phyloP scores from a whole-genome alignment of 1,140 invertebrate genomes.

The Aphis craccivora region DNA sequence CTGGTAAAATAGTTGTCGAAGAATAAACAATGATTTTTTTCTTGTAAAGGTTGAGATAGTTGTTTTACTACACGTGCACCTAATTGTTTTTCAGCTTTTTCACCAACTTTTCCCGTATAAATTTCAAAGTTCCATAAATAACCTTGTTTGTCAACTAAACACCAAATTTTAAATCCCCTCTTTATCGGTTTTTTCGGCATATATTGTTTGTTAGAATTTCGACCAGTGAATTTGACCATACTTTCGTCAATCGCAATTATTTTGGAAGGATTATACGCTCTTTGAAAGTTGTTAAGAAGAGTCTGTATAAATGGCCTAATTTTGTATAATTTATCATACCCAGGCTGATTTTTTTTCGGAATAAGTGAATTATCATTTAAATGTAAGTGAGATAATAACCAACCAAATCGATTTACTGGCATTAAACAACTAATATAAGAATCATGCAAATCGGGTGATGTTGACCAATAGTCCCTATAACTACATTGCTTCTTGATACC shows the following conservation, averaged over 20 bases:
- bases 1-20: constrained; percentile 28
- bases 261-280: constrained; percentile 35
- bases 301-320: constrained; percentile 57
- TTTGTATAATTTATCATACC: constrained; percentile 59
- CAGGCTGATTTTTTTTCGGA: constrained; percentile 37
- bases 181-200: constrained; percentile 63
- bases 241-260: constrained; percentile 60
- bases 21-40: background rate
- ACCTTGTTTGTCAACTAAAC: constrained; percentile 61
- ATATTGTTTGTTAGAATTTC: constrained; percentile 62
- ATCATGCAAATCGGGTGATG: too few relatives aligned
- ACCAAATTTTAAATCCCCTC: constrained; percentile 63
- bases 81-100: constrained; percentile 58
- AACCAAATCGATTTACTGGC: constrained; percentile 56
- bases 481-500: too few relatives aligned
- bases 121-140: constrained; percentile 62
- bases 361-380: constrained; percentile 58
- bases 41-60: constrained; percentile 51
- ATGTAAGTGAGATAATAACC: constrained; percentile 59
- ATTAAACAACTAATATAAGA: constrained; percentile 14
- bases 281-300: constrained; percentile 46
- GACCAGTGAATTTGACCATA: constrained; percentile 62
- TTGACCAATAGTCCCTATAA: too few relatives aligned
- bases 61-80: constrained; percentile 61
- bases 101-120: constrained; percentile 61